Conservation (phyloP, 2,797 vertebrate species). For the Alcedo quadribrachys region DNA sequence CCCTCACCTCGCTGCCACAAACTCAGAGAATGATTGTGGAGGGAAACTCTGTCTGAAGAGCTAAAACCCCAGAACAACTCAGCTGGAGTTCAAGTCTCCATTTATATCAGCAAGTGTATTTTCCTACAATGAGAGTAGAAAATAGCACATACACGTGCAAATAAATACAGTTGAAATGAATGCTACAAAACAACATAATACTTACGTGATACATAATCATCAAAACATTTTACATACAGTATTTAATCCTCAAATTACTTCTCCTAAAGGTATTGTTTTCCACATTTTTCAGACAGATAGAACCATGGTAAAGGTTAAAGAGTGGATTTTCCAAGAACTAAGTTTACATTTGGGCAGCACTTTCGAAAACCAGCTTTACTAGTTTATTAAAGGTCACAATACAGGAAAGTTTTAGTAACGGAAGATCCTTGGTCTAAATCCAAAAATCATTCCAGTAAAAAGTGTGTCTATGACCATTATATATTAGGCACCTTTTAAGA, state of each 20-base stretch:
- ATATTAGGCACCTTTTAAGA: neutral
- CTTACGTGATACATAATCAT: neutral
- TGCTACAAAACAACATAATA: neutral
- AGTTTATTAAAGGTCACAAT: neutral
- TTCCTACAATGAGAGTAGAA: neutral
- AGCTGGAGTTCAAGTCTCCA: neutral
- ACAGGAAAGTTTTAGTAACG: neutral
- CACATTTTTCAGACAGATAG: neutral
- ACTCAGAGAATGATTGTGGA: neutral
- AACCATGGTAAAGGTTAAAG: neutral
- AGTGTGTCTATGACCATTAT: neutral
- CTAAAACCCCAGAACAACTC: neutral
- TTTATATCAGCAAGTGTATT: neutral
- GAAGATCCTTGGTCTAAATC: neutral
- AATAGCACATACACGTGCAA: neutral
- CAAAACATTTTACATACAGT: neutral
- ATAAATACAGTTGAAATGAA: neutral
- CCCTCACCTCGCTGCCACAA: slow-evolving; percentile 16
- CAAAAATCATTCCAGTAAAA: neutral
- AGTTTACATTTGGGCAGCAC: neutral
- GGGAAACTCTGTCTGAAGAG: neutral
- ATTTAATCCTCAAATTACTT: neutral
- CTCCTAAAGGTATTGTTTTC: neutral
- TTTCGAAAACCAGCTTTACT: neutral
- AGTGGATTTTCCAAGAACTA: neutral